Conservation (phyloP, 1,140 invertebrate genomes). For the Coptotermes formosanus region DNA sequence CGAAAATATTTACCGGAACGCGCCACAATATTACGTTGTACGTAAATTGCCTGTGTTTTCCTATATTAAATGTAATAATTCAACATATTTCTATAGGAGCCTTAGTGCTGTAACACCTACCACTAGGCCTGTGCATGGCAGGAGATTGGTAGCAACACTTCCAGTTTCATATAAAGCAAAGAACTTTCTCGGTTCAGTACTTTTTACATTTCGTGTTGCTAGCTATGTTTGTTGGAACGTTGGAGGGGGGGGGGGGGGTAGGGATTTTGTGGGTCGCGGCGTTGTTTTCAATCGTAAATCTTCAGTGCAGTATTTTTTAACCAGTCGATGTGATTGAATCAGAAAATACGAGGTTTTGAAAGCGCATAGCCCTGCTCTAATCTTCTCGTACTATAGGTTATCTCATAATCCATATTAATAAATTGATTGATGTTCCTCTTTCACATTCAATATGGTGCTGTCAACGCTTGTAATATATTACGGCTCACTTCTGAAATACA, state of each 20-base stretch:
- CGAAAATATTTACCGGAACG: no score
- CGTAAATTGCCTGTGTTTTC: no score
- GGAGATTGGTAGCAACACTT: no score
- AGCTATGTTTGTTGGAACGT: not conserved
- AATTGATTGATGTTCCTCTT: constrained; percentile 16
- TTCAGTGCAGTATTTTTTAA: constrained; percentile 8
- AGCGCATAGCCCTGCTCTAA: not conserved
- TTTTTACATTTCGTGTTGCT: not conserved
- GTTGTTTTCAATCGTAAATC: constrained; percentile 18
- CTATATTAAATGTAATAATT: no score
- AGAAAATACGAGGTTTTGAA: constrained; percentile 19
- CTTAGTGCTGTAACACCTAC: no score
- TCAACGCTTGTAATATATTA: not conserved
- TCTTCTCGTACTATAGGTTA: constrained; percentile 13
- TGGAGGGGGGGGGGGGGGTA: not conserved
- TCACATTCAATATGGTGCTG: not conserved
- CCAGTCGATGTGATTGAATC: constrained; percentile 4
- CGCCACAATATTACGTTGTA: no score
- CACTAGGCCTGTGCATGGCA: no score
- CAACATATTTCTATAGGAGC: no score
- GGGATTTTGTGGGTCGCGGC: not conserved
- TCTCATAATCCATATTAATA: constrained; percentile 19
- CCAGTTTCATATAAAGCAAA: not conserved
- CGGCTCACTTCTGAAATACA: not conserved
- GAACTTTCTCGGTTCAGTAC: not conserved